These are phyloP conservation scores for Mantis religiosa DNA, from an alignment of 2,888 invertebrate species.

Conservation along the genomic window DNA sequence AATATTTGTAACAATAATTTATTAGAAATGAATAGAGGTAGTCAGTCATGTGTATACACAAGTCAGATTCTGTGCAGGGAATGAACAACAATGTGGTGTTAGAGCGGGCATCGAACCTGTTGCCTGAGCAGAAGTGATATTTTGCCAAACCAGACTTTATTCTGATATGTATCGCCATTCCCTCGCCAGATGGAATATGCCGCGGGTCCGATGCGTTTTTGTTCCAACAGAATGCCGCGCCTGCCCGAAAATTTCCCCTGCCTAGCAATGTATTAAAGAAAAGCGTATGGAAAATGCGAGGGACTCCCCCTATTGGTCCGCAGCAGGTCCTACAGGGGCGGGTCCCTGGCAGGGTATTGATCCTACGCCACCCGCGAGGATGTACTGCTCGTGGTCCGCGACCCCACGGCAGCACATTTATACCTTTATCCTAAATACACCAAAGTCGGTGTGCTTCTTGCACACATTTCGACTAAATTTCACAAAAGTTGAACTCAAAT, in stretches of 20 bases:
- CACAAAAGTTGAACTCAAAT: no score
- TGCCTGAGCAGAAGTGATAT: no score
- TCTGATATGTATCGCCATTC: neutral
- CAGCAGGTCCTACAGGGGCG: neutral
- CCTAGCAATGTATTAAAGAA: neutral
- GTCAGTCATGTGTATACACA: no score
- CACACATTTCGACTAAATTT: no score
- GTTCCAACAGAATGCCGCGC: neutral
- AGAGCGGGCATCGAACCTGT: no score
- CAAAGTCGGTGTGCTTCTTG: no score
- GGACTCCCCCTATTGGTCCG: neutral
- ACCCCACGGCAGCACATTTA: neutral
- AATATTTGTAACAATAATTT: no score
- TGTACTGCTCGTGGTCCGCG: neutral
- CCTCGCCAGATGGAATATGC: neutral
- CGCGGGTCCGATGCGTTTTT: neutral
- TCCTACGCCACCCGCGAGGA: neutral
- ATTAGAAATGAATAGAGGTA: no score
- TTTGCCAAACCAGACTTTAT: no score
- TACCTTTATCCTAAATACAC: no score
- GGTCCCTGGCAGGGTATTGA: neutral
- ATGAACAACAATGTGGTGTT: no score
- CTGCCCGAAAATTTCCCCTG: neutral
- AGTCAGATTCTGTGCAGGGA: no score
- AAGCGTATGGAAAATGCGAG: neutral